Conservation (phyloP, 92 coral and sea anemone genomes). For the Diadumene lineata region DNA sequence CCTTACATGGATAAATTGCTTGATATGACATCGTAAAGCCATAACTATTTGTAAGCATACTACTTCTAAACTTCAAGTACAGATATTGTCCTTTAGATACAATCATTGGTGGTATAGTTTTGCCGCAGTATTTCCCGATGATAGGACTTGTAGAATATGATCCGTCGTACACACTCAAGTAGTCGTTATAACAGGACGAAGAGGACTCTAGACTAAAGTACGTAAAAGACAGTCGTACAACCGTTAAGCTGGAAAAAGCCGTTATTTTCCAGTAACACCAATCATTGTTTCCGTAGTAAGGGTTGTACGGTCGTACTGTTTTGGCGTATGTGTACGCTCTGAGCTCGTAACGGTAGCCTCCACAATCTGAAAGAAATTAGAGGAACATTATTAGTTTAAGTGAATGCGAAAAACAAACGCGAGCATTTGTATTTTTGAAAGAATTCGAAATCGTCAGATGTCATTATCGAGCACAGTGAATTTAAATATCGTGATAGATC, state of each 20-base stretch:
- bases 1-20: slow-evolving; percentile 30
- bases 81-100: slow-evolving; percentile 37
- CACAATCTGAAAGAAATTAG: slow-evolving; percentile 2
- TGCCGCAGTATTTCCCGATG: slow-evolving; percentile 62
- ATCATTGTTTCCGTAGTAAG: slow-evolving; percentile 25
- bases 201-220: slow-evolving; percentile 24
- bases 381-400: not conserved
- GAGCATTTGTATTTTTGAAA: not conserved
- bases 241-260: slow-evolving; percentile 16
- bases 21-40: slow-evolving; percentile 28
- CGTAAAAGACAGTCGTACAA: slow-evolving; percentile 26
- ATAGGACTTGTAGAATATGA: slow-evolving; percentile 17
- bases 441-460: not conserved
- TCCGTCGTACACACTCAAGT: slow-evolving; percentile 65
- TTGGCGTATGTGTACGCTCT: not conserved
- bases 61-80: slow-evolving; percentile 39
- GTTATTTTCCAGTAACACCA: slow-evolving; percentile 46
- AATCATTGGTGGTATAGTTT: slow-evolving; percentile 48
- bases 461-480: too few species aligned
- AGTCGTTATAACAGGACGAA: slow-evolving; percentile 44
- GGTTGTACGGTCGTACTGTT: slow-evolving; percentile 15
- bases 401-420: not conserved
- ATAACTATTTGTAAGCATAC: not conserved
- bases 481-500: too few species aligned
- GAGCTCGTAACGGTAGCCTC: not conserved